A percentile compares a stretch with the other conserved stretches of the same genome.
These are phyloP conservation scores for Chaitophorus viminalis DNA, from an alignment of 2,888 invertebrate genomes.

Conservation along the genomic window DNA sequence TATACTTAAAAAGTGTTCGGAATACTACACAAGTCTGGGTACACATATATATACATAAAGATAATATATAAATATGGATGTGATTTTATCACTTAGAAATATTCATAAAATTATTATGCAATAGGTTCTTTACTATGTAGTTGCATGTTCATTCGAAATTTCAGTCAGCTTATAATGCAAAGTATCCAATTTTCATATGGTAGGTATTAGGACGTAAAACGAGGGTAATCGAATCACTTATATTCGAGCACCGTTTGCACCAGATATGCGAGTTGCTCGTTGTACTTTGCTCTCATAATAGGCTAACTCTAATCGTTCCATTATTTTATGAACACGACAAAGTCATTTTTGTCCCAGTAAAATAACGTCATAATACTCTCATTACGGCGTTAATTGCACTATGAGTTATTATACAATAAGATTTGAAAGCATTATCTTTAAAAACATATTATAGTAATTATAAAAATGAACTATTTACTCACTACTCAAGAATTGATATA, in stretches of 20 bases:
- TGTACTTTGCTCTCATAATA: not conserved
- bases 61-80: not conserved
- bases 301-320: not conserved
- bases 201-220: not conserved
- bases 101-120: not conserved
- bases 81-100: not conserved
- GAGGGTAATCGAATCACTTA: slow-evolving; percentile 19
- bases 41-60: too few relatives aligned
- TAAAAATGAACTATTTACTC: not conserved
- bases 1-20: too few relatives aligned
- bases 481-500: too few relatives aligned
- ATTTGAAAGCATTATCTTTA: slow-evolving; percentile 5
- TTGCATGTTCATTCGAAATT: not conserved
- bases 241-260: slow-evolving; percentile 5
- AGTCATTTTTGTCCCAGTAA: not conserved
- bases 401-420: not conserved
- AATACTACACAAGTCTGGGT: too few relatives aligned
- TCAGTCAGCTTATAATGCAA: not conserved
- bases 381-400: not conserved
- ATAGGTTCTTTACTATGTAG: not conserved
- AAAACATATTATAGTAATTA: not conserved
- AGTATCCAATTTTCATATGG: not conserved
- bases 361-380: slow-evolving; percentile 11
- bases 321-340: slow-evolving; percentile 6
- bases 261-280: not conserved